Percentiles rank a stretch among this genome's conserved stretches.
phyloP scores from a whole-genome alignment of 2,113 vertebrate species.

The Tachycineta bicolor region DNA sequence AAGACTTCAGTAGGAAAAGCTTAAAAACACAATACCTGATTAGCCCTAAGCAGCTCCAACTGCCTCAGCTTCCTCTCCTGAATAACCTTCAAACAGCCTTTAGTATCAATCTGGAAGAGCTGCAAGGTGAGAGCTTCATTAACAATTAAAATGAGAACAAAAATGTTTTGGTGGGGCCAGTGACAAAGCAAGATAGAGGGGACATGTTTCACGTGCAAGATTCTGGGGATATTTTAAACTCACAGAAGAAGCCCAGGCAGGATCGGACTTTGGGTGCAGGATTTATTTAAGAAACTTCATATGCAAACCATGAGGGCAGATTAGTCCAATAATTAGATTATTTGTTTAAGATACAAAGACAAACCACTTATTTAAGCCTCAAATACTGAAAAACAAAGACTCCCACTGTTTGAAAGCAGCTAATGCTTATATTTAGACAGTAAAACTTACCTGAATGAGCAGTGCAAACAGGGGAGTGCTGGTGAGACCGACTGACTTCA shows the following conservation, averaged over 20 bases:
- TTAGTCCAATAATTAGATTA: background rate
- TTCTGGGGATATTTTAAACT: background rate
- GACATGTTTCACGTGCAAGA: background rate
- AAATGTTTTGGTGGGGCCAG: background rate
- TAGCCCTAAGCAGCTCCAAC: background rate
- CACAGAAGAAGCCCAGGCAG: background rate
- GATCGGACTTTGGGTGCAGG: background rate
- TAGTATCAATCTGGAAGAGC: conserved; percentile 81
- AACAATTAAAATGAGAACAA: background rate
- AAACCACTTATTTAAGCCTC: background rate
- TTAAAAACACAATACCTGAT: conserved; percentile 42
- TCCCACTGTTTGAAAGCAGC: background rate
- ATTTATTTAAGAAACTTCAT: background rate
- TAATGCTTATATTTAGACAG: background rate
- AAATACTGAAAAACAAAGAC: background rate
- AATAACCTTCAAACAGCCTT: conserved; percentile 84
- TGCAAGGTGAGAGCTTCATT: conserved; percentile 11
- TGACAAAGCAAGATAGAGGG: background rate
- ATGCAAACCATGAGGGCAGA: background rate
- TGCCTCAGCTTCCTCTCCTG: conserved; percentile 47
- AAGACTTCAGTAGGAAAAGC: background rate
- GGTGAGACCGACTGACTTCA: conserved; percentile 15
- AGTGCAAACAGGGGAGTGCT: conserved; percentile 82
- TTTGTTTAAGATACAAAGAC: background rate
- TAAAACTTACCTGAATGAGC: conserved; percentile 76